Conservation (phyloP, 2,888 invertebrate genomes). For the Volucella bombylans region DNA sequence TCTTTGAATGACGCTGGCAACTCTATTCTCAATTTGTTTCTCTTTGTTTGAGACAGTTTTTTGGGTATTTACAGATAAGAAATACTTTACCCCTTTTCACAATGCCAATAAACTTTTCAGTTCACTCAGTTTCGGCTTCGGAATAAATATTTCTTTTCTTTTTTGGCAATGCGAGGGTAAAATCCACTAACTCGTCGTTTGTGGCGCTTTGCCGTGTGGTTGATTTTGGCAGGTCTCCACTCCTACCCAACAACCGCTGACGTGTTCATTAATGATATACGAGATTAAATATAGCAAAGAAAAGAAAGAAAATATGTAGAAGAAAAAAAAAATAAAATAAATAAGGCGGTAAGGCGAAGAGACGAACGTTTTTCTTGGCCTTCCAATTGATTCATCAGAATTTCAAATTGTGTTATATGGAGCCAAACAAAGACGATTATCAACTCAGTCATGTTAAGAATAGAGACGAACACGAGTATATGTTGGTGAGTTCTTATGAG, state of each 20-base stretch:
- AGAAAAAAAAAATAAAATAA: not conserved
- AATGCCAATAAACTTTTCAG: constrained; percentile 33
- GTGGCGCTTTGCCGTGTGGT: constrained; percentile 31
- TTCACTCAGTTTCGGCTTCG: too few relatives aligned
- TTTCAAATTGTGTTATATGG: too few relatives aligned
- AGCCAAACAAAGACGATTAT: not conserved
- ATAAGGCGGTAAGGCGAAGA: not conserved
- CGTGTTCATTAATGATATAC: constrained; percentile 31
- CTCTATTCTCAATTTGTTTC: not conserved
- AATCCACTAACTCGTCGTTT: constrained; percentile 30
- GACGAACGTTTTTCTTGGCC: not conserved
- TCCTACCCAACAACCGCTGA: constrained; percentile 17
- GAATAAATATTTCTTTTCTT: not conserved
- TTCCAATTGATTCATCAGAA: constrained; percentile 13
- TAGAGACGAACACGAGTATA: not conserved
- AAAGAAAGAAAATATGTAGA: not conserved
- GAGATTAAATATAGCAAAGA: constrained; percentile 28
- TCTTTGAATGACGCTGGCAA: not conserved
- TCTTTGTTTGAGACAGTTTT: constrained; percentile 25
- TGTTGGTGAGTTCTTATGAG: constrained; percentile 14
- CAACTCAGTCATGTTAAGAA: not conserved
- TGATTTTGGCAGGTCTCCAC: constrained; percentile 36
- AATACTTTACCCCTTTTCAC: constrained; percentile 6
- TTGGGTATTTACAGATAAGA: constrained; percentile 16
- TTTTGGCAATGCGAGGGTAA: not conserved